A percentile compares a stretch with the other conserved stretches of the same genome.
Conservation (phyloP, 2,888 invertebrate species). For the Hermodice carunculata region DNA sequence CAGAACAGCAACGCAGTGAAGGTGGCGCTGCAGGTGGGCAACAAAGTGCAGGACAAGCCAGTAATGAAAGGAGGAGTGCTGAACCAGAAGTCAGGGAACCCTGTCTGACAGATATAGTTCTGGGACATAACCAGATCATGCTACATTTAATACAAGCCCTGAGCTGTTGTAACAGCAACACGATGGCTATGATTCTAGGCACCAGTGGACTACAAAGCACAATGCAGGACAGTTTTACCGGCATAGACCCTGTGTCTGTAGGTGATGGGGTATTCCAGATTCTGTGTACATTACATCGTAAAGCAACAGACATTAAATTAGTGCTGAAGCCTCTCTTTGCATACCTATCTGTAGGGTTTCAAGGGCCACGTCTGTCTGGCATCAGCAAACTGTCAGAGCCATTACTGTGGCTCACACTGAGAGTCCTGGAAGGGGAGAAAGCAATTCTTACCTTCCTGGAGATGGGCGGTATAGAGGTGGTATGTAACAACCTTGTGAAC, state of each 20-base stretch:
- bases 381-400: slow-evolving; percentile 83
- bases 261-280: slow-evolving; percentile 91
- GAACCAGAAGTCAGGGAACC: slow-evolving; percentile 2
- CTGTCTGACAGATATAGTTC: slow-evolving; percentile 59
- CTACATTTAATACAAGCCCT: slow-evolving; percentile 84
- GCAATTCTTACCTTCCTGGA: slow-evolving; percentile 82
- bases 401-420: slow-evolving; percentile 85
- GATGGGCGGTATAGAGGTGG: slow-evolving; percentile 73
- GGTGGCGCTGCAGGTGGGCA: neutral
- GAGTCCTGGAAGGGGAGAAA: slow-evolving; percentile 83
- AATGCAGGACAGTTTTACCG: slow-evolving; percentile 57
- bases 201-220: slow-evolving; percentile 65
- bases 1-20: slow-evolving; percentile 85
- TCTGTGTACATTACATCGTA: slow-evolving; percentile 81
- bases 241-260: slow-evolving; percentile 77
- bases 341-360: slow-evolving; percentile 73
- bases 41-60: neutral
- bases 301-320: slow-evolving; percentile 81
- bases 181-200: slow-evolving; percentile 78
- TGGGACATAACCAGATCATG: slow-evolving; percentile 78
- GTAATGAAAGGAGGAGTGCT: slow-evolving; percentile 10
- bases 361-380: slow-evolving; percentile 48
- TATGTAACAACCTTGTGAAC: slow-evolving; percentile 83
- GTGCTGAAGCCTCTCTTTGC: slow-evolving; percentile 84
- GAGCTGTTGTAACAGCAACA: slow-evolving; percentile 81